These are phyloP conservation scores for Berghia stephanieae DNA, from an alignment of 1,140 invertebrate genomes.

Conservation along the genomic window DNA sequence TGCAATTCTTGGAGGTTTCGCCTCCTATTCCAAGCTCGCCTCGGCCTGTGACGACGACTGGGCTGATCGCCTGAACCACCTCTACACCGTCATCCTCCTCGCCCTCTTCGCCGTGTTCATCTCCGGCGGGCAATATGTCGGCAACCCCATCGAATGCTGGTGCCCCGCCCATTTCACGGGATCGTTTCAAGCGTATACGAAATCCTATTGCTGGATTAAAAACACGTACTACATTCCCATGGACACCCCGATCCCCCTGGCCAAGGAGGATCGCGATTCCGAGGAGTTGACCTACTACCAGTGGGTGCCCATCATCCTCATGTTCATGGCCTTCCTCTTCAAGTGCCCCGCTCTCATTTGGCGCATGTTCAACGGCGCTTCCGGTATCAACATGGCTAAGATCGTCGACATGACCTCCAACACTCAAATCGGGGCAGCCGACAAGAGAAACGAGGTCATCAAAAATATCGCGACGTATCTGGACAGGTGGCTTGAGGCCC, in stretches of 20 bases:
- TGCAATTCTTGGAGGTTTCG: constrained; percentile 55
- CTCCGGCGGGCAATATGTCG: constrained; percentile 81
- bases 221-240: constrained; percentile 69
- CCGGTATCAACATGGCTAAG: constrained; percentile 56
- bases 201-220: constrained; percentile 67
- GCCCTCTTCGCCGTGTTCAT: constrained; percentile 59
- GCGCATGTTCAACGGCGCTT: constrained; percentile 56
- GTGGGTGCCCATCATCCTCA: constrained; percentile 64
- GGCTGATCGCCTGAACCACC: constrained; percentile 57
- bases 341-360: constrained; percentile 61
- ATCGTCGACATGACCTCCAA: constrained; percentile 54
- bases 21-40: constrained; percentile 57
- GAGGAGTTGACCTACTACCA: constrained; percentile 63
- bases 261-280: constrained; percentile 46
- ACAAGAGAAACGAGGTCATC: constrained; percentile 54
- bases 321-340: constrained; percentile 63
- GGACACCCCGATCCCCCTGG: constrained; percentile 55
- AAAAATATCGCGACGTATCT: constrained; percentile 54
- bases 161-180: constrained; percentile 67
- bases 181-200: constrained; percentile 64
- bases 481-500: constrained; percentile 59
- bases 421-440: constrained; percentile 51
- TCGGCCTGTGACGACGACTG: constrained; percentile 63
- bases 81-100: constrained; percentile 58
- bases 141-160: constrained; percentile 70